These are phyloP conservation scores for Hylyphantes graminicola DNA, from an alignment of 1,140 invertebrate genomes.

Conservation along the genomic window DNA sequence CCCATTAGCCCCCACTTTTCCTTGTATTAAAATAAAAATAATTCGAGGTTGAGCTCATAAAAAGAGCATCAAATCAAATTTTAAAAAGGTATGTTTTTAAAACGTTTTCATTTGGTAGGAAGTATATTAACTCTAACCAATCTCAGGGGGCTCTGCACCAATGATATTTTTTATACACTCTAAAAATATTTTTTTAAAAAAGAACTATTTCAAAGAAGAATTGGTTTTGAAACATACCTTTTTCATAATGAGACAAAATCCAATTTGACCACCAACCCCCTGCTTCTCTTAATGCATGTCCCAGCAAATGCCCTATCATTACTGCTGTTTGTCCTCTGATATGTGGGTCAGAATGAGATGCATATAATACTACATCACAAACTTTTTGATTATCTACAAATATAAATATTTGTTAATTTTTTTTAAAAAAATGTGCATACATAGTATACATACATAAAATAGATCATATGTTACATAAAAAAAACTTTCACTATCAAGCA, in stretches of 20 bases:
- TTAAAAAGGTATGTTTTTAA: too few relatives aligned
- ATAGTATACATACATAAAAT: neutral
- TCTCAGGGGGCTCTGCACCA: too few relatives aligned
- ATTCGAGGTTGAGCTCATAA: too few relatives aligned
- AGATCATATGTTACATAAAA: neutral
- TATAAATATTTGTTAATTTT: conserved; percentile 2
- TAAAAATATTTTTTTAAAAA: too few relatives aligned
- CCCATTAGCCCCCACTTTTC: too few relatives aligned
- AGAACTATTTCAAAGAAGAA: too few relatives aligned
- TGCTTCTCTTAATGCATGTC: conserved; percentile 73
- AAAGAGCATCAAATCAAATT: too few relatives aligned
- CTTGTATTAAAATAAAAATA: too few relatives aligned
- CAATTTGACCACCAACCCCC: conserved; percentile 67
- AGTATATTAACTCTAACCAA: too few relatives aligned
- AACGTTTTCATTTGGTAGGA: too few relatives aligned
- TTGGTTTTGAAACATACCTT: neutral
- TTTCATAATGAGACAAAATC: neutral
- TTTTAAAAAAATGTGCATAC: neutral
- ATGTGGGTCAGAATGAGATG: conserved; percentile 83
- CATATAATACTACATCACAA: conserved; percentile 77
- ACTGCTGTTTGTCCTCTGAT: conserved; percentile 79
- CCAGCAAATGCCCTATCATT: conserved; percentile 77
- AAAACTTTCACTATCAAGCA: too few relatives aligned
- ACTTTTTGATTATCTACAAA: conserved; percentile 70
- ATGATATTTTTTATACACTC: too few relatives aligned